phyloP scores from a whole-genome alignment of 2,113 vertebrate genomes.

The mouse (Mus musculus) region DNA sequence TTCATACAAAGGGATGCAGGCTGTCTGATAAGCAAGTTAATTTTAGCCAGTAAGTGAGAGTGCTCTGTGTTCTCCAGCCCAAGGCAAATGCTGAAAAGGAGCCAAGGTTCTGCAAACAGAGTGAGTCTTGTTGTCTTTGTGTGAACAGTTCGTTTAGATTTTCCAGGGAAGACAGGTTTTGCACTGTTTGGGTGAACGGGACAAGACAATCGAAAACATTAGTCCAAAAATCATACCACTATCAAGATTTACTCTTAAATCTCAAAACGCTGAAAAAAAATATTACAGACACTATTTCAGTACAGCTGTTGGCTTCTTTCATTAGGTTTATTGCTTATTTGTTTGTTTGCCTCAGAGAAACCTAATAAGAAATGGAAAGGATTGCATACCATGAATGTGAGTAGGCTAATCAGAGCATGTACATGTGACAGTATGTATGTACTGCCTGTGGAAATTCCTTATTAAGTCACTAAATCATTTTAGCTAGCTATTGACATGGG shows the following conservation, averaged over 20 bases:
- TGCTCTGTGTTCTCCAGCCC: constrained; percentile 59
- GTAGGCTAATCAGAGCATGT: background rate
- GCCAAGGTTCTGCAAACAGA: constrained; percentile 77
- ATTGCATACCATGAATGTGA: background rate
- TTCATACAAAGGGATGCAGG: constrained; percentile 30
- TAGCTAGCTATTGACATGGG: constrained; percentile 28
- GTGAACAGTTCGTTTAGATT: constrained; percentile 62
- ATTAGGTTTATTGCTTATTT: background rate
- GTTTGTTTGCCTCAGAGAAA: constrained; percentile 35
- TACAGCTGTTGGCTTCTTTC: background rate
- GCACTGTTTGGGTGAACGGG: constrained; percentile 14
- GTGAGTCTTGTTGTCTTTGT: constrained; percentile 80
- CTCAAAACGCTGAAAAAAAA: constrained; percentile 3
- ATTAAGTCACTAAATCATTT: constrained; percentile 22
- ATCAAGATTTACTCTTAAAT: constrained; percentile 36
- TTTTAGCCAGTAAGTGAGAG: constrained; percentile 60
- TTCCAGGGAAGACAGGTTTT: constrained; percentile 55
- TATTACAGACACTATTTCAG: background rate
- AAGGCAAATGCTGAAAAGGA: constrained; percentile 59
- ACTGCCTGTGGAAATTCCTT: background rate
- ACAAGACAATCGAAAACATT: constrained; percentile 24
- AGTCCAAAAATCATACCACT: background rate
- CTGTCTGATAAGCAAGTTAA: constrained; percentile 63
- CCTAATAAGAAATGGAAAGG: constrained; percentile 38
- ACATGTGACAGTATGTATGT: background rate